These are phyloP conservation scores for Periophthalmus magnuspinnatus DNA, from an alignment of 2,797 vertebrate genomes.

Conservation along the genomic window DNA sequence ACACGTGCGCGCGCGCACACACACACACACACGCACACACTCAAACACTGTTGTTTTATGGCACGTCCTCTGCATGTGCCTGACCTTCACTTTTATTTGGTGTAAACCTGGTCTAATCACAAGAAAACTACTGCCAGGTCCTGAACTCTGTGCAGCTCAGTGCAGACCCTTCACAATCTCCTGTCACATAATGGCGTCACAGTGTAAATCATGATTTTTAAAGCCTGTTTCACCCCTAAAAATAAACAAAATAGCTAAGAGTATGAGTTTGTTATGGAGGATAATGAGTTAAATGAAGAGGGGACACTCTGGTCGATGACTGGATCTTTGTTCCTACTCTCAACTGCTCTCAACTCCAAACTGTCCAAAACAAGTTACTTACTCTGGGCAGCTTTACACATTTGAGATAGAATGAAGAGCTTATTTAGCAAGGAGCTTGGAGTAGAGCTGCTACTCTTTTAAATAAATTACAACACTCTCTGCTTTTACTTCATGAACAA, in stretches of 20 bases:
- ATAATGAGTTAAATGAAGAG: background rate
- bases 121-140: slow-evolving; percentile 12
- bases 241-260: background rate
- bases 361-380: too few relatives aligned
- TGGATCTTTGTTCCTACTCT: too few relatives aligned
- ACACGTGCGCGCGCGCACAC: slow-evolving; percentile 26
- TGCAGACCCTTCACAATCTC: slow-evolving; percentile 6
- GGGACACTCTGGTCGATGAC: too few relatives aligned
- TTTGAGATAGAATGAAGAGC: background rate
- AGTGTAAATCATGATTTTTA: background rate
- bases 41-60: slow-evolving; percentile 55
- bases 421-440: background rate
- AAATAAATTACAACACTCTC: background rate
- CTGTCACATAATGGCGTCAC: background rate
- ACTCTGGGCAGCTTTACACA: background rate
- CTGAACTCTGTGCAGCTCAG: slow-evolving; percentile 15
- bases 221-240: background rate
- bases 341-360: too few relatives aligned
- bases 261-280: too few relatives aligned
- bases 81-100: slow-evolving; percentile 40
- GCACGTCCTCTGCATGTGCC: slow-evolving; percentile 33
- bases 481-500: too few relatives aligned
- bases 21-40: slow-evolving; percentile 29
- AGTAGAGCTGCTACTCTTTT: background rate
- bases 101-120: slow-evolving; percentile 16